These are phyloP conservation scores for Danio tinwini DNA, from an alignment of 2,797 vertebrate genomes.

Conservation along the genomic window DNA sequence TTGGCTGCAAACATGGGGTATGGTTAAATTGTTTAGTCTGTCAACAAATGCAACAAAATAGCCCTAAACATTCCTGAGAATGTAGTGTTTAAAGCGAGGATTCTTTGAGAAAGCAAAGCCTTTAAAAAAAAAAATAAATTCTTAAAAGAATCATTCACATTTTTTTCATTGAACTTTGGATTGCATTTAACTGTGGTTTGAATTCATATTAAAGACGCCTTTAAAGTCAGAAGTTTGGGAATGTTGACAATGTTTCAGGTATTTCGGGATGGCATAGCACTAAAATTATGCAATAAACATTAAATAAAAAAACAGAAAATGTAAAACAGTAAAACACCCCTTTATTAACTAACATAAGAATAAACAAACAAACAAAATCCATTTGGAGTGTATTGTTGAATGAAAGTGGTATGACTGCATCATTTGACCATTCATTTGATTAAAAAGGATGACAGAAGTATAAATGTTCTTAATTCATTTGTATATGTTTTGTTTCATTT, in stretches of 20 bases:
- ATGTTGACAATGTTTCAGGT: neutral
- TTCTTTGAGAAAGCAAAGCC: neutral
- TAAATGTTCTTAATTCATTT: too few species aligned
- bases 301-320: neutral
- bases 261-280: neutral
- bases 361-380: neutral
- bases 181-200: too few species aligned
- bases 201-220: neutral
- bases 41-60: slow-evolving; percentile 8
- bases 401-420: neutral
- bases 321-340: neutral
- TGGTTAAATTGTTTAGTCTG: neutral
- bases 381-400: neutral
- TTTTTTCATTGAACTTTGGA: too few species aligned
- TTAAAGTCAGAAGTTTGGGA: neutral
- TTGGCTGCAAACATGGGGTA: neutral
- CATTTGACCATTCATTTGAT: too few species aligned
- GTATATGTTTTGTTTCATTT: too few species aligned
- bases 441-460: too few species aligned
- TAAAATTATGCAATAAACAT: neutral
- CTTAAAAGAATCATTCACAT: too few species aligned
- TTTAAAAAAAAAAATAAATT: too few species aligned
- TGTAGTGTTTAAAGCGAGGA: neutral
- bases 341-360: neutral
- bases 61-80: neutral